Evolutionary conservation across 2,888 invertebrate genomes (phyloP), one percentile per base, ranked within the genome.

Genomic region (Drosophila atripex): DNA sequence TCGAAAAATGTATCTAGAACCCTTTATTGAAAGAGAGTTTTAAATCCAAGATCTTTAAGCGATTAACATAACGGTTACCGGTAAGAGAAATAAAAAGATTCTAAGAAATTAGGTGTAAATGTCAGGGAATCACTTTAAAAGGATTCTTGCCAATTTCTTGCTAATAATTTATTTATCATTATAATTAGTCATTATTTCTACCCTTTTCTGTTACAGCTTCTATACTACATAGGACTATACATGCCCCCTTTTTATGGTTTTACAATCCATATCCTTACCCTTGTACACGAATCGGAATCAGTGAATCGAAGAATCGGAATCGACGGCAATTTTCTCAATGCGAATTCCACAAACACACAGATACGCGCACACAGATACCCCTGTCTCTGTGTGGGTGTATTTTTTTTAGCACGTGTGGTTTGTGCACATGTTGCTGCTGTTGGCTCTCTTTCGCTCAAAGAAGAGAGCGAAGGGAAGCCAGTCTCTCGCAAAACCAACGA

Each of bases 371-470:
- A 30, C 39, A n/a, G 38, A 23, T 43, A 32, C 45, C 30, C 16
- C 9, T 47, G 41, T 54, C 56, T 70, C 46, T 72, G 65, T 59
- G 68, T 66, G 57, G 76, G 59, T 73, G 57, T 61, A 56, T 80
- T 83, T 83, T 86, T 78, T 87, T 86, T 86, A 84, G 88, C 83
- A 84, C 83, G 83, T 84, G 83, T 83, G 86, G 88, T 87, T 83
- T 87, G 83, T 83, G 83, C 83, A 84, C 83, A 84, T 84, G 83
- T 84, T 84, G 83, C 83, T 84, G 80, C 57, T 68, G 55, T 65
- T 38, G 30, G 46, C 63, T 54, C 47, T 45, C 41, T 41, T 46
- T 43, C 21, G 28, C 18, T 14, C 53, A 57, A 52, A 65, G 70
- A 9, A 71, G 47, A 58, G 57, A 64, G 49, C 57, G 49, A 35